Base-by-base conservation (phyloP, 2,888 invertebrate genomes). In the Cenopis cana region DNA sequence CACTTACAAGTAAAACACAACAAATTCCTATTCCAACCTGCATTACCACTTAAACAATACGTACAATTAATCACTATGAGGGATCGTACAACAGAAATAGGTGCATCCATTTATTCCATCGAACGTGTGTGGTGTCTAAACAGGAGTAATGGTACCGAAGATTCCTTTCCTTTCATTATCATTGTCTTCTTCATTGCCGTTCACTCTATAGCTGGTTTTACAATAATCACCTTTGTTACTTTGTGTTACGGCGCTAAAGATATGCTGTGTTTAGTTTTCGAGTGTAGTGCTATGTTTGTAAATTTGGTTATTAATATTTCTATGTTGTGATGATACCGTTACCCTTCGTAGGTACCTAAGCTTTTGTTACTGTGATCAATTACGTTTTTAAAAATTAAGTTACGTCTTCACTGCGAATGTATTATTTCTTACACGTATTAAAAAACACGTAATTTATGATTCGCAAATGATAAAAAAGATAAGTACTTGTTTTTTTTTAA, bases 1-100 rank as follows among this genome's bases (percentile, higher is more conserved):
- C 64, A 64, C 54, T 64, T 54, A 54, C 52, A 36, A 64, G 36
- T 64, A 64, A 64, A 64, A 24, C 62, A 61, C 70, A 65, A 70
- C 59, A 56, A 52, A 18, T 36, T 62, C 56, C 68, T 9, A 14
- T 41, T 12, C 5, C 41, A 54, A 59, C 69, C 52, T 71, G 67
- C 66, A 71, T 71, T 67, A 66, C 68, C 54, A 17, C 49, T 33
- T 64, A 56, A 72, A 72, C 68, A 72, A 72, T 62, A 46, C 72
- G 38, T 1, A 60, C 73, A 73, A 73, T 73, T 73, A 73, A 73
- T 73, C 73, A 73, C 64, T 59, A 65, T 71, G 73, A 73, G 67
- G 68, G 59, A 73, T 73, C 56, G 73, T 62, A 56, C 69, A 52
- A 69, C 71, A 64, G 65, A 69, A 69, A 71, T 70, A 73, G 71